phyloP scores from a whole-genome alignment of 2,113 vertebrate species.

The Malurus elegans region DNA sequence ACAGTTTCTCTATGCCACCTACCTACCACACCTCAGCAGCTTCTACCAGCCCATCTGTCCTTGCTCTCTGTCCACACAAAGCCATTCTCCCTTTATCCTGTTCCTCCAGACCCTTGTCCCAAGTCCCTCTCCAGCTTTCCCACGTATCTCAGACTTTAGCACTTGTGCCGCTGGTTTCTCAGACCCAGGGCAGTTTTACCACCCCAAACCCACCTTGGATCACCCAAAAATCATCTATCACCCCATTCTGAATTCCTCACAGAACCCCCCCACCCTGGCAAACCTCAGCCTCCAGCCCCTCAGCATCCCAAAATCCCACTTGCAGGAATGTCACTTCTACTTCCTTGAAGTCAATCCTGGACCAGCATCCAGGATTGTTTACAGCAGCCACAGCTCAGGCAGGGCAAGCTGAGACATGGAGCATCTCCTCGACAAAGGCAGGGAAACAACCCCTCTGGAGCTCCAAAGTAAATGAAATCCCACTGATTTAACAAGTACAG shows the following conservation, averaged over 20 bases:
- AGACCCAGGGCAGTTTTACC: accelerated
- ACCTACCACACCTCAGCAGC: no score
- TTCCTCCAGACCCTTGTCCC: not conserved
- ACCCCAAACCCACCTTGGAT: not conserved
- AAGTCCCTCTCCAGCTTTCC: not conserved
- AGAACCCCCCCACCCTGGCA: not conserved
- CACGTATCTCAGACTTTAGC: no score
- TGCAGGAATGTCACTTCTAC: not conserved
- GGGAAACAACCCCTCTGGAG: not conserved
- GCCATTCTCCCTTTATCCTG: not conserved
- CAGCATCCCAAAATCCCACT: not conserved
- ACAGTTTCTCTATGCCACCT: not conserved
- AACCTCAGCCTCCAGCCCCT: not conserved
- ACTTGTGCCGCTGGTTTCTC: not conserved
- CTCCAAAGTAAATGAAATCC: not conserved
- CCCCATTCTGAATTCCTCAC: accelerated
- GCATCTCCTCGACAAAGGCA: not conserved
- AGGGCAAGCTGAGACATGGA: not conserved
- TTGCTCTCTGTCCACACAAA: not conserved
- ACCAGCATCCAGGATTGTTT: not conserved
- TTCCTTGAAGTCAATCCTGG: not conserved
- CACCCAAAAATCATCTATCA: accelerated
- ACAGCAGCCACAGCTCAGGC: not conserved
- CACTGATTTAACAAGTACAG: not conserved
- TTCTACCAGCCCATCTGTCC: not conserved